These are phyloP conservation scores for Coregonus sp. DNA, from an alignment of 2,797 vertebrate genomes.

Conservation along the genomic window DNA sequence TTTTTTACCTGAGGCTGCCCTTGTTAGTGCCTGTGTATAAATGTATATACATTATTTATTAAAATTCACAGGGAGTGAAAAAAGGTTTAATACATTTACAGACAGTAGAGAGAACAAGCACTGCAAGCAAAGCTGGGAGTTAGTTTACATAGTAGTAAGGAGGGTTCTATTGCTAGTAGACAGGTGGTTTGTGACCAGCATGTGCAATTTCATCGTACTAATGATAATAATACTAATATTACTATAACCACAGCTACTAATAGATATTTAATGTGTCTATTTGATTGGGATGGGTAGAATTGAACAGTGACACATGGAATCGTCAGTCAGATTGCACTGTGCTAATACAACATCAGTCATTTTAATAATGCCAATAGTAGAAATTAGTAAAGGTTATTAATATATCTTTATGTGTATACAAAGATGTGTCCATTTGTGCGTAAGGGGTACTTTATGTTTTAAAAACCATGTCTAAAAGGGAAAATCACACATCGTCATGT, in stretches of 20 bases:
- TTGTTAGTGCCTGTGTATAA: conserved; percentile 77
- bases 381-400: no score
- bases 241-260: conserved; percentile 10
- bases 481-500: no score
- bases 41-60: conserved; percentile 81
- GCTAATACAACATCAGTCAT: no score
- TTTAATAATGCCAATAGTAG: no score
- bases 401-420: no score
- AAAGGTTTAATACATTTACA: conserved; percentile 74
- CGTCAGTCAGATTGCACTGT: not conserved
- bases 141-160: conserved; percentile 41
- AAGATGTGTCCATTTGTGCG: no score
- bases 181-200: conserved; percentile 60
- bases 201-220: conserved; percentile 41
- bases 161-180: conserved; percentile 31
- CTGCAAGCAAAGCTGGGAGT: conserved; percentile 68
- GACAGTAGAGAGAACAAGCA: conserved; percentile 65
- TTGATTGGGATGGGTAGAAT: not conserved
- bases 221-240: conserved; percentile 22
- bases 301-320: not conserved
- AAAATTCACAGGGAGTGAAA: conserved; percentile 74
- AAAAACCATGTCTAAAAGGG: no score
- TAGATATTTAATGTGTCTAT: not conserved
- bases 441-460: no score
- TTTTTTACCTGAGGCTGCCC: conserved; percentile 77